phyloP scores from a whole-genome alignment of 2,797 vertebrate genomes.

The Hypotaenidia philippensis region DNA sequence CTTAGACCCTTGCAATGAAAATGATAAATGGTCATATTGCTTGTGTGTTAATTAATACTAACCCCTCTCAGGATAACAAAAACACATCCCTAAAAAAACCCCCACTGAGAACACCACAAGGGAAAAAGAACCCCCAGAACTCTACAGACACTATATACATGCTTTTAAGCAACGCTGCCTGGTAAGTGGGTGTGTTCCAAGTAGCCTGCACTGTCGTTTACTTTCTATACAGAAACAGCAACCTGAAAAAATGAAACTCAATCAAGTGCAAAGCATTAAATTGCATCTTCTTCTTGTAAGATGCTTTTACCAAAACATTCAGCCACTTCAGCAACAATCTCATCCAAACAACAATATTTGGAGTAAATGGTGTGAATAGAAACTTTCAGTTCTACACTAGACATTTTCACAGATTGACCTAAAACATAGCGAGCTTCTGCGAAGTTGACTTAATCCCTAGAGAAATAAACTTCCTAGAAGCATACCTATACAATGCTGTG shows the following conservation, averaged over 20 bases:
- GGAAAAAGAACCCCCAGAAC: no score
- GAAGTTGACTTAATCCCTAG: background rate
- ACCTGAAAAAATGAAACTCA: slow-evolving; percentile 50
- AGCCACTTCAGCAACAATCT: slow-evolving; percentile 54
- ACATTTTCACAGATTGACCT: slow-evolving; percentile 47
- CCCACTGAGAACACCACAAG: no score
- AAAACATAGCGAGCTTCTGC: slow-evolving; percentile 43
- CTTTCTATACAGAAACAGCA: slow-evolving; percentile 29
- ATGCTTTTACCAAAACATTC: slow-evolving; percentile 65
- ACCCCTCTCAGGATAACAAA: background rate
- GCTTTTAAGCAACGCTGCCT: slow-evolving; percentile 48
- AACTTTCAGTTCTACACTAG: slow-evolving; percentile 47
- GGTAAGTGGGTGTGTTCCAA: slow-evolving; percentile 40
- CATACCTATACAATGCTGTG: background rate
- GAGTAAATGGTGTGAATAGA: slow-evolving; percentile 70
- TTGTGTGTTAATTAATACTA: slow-evolving; percentile 38
- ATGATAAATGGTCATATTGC: background rate
- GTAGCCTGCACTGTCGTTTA: background rate
- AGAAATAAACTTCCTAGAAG: slow-evolving; percentile 1
- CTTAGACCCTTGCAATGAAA: slow-evolving; percentile 18
- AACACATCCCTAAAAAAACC: background rate
- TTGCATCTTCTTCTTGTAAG: slow-evolving; percentile 46
- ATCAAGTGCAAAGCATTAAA: slow-evolving; percentile 64
- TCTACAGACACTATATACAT: background rate
- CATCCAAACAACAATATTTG: slow-evolving; percentile 54